Base-by-base conservation (phyloP, 1,140 invertebrate species). In the Nephila pilipes region DNA sequence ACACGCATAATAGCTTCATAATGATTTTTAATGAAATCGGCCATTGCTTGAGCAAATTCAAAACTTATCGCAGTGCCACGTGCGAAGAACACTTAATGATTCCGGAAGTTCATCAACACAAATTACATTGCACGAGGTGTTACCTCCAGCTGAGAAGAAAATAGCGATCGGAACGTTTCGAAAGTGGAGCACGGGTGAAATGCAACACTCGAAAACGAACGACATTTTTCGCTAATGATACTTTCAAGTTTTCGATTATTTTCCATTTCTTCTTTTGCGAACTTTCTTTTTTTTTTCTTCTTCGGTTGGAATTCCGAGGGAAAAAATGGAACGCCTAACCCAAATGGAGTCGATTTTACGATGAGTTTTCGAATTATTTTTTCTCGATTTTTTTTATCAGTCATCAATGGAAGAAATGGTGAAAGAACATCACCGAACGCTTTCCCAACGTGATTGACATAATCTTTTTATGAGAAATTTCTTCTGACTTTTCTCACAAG, bases 111-210 rank as follows among this genome's bases (percentile, higher is more conserved):
- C 69, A 69, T 32, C 65, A 75, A 32, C 16, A 32, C 16, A 36
- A 75, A 29, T 36, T 75, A 18, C 69, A 14, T 16, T 32, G 29
- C 69, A 36, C 69, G 4, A 75, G 69, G 69, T 75, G 69, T 75
- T 75, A 75, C 69, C 69, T 75, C 29, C 63, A 65, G 63, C 25
- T n/a, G 63, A 18, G 29, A 75, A 18, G 69, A 36, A 75, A 75
- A 75, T 75, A 29, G 69, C 69, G 4, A 16, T 29, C 29, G 25
- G 32, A 75, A 18, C 32, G 69, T 75, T 75, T 32, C 69, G 69
- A 75, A 75, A 75, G 18, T 75, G 6, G 69, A 75, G 32, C 69
- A 75, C 32, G 69, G 69, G 69, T 75, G 69, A 69, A 69, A 69
- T 69, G 22, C 14, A n/a, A n/a, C n/a, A n/a, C 18, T 32, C 29